phyloP scores from a whole-genome alignment of 1,140 invertebrate genomes.

The Odontomachus brunneus region DNA sequence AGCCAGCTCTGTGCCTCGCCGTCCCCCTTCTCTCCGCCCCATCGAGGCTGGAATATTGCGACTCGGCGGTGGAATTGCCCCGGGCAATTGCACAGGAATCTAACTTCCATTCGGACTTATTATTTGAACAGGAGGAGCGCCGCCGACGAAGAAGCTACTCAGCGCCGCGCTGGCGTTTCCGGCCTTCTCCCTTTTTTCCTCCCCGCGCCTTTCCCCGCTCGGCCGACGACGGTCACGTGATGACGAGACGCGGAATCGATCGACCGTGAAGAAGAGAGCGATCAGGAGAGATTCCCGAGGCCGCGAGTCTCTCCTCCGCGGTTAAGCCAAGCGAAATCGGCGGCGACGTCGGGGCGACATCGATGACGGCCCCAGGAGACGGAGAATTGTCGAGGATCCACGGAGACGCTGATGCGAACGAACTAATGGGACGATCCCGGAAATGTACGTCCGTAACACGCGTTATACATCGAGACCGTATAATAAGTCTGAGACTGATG shows the following conservation, averaged over 20 bases:
- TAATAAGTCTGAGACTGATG: too few species aligned
- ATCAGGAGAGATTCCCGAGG: constrained; percentile 9
- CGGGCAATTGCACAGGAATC: constrained; percentile 74
- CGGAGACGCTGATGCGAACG: not conserved
- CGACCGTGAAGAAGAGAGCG: constrained; percentile 46
- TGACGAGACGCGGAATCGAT: constrained; percentile 55
- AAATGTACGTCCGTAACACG: too few species aligned
- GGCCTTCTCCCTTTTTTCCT: constrained; percentile 38
- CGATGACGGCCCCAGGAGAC: not conserved
- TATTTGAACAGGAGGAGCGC: constrained; percentile 79
- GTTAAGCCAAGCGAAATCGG: constrained; percentile 29
- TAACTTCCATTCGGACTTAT: constrained; percentile 80
- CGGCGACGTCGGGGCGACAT: not conserved
- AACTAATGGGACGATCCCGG: too few species aligned
- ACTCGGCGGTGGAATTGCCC: constrained; percentile 75
- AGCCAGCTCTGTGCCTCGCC: constrained; percentile 11
- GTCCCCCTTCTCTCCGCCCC: constrained; percentile 39
- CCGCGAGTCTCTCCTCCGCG: constrained; percentile 17
- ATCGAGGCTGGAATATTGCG: constrained; percentile 74
- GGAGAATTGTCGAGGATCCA: not conserved
- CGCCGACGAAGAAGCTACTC: constrained; percentile 66
- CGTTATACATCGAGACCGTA: too few species aligned
- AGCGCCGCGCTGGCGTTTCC: constrained; percentile 63
- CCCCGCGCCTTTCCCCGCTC: not conserved
- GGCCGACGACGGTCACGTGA: constrained; percentile 46